Evolutionary conservation across 2,113 vertebrate genomes (phyloP), one percentile per base, ranked within the genome.

Genomic region (Donacobius atricapilla): DNA sequence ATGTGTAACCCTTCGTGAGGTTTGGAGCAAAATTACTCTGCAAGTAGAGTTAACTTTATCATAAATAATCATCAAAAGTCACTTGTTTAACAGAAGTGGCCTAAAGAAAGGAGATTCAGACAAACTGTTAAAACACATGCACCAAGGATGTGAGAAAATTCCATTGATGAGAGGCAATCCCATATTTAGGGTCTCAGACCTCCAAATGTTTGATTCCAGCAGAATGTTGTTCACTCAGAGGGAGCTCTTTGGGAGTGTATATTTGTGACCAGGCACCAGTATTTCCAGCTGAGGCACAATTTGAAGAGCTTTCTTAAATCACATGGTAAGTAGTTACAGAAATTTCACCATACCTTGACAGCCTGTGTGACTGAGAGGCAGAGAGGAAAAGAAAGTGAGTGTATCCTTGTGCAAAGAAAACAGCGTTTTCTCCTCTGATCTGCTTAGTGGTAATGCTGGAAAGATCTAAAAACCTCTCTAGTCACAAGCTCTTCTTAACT

Each of bases 401-500:
- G 7, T 66, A 5, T 76, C 68, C 10, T 57, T 61, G 61, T 53
- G 70, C 57, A 15, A 35, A 54, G 61, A 57, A 83, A 82, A 1
- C 37, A 48, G 8, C n/a, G 33, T 78, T 94, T 94, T 66, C 54
- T 90, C 12, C 17, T 37, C 51, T 30, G 31, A 5, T 30, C 69
- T 72, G 45, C 50, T 63, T 15, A 28, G 42, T 44, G 54, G 64
- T 35, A 65, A 14, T 65, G 64, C 80, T 87, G 75, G 66, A 63
- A 85, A 73, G 31, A 24, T 83, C 81, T 94, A 44, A 89, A 87
- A 87, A 45, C 0, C 0, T 68, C 53, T 82, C n/a, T 57, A 69
- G 77, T 66, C 89, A 70, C 77, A 72, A 76, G 89, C 48, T 82
- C 81, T 92, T 93, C 85, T 94, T 90, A 51, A 85, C 87, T 92